phyloP scores from a whole-genome alignment of 1,140 invertebrate species.

The Oppia nitens region DNA sequence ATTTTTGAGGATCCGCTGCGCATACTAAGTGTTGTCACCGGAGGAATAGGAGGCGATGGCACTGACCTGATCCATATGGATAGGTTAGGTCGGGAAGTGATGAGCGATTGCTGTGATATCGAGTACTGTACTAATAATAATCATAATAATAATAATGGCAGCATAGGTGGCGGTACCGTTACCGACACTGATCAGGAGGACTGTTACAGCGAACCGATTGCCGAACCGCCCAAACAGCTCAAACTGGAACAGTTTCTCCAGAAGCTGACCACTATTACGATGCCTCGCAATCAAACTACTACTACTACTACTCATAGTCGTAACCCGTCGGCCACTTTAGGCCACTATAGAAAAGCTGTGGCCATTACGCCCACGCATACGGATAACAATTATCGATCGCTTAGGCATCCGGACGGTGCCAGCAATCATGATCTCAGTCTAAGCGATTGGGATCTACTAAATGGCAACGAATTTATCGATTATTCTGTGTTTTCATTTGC shows the following conservation, averaged over 20 bases:
- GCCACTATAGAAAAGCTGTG: too few species aligned
- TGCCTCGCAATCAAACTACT: neutral
- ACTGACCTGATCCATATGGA: too few species aligned
- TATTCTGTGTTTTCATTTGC: neutral
- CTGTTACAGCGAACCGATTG: slow-evolving; percentile 1
- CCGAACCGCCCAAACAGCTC: slow-evolving; percentile 18
- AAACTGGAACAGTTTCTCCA: slow-evolving; percentile 18
- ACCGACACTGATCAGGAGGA: neutral
- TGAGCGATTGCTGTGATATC: neutral
- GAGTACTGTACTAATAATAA: neutral
- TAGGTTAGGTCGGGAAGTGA: neutral
- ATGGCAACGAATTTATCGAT: neutral
- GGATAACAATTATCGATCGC: neutral
- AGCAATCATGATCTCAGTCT: neutral
- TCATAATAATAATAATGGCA: neutral
- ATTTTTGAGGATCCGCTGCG: neutral
- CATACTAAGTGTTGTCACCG: neutral
- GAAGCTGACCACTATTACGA: slow-evolving; percentile 11
- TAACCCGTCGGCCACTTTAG: too few species aligned
- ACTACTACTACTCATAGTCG: too few species aligned
- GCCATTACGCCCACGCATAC: too few species aligned
- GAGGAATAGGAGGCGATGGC: neutral
- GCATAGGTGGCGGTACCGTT: neutral
- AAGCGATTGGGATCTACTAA: neutral
- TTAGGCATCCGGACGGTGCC: neutral